These are phyloP conservation scores for Ictalurus punctatus DNA, from an alignment of 2,113 vertebrate species.

Conservation along the genomic window DNA sequence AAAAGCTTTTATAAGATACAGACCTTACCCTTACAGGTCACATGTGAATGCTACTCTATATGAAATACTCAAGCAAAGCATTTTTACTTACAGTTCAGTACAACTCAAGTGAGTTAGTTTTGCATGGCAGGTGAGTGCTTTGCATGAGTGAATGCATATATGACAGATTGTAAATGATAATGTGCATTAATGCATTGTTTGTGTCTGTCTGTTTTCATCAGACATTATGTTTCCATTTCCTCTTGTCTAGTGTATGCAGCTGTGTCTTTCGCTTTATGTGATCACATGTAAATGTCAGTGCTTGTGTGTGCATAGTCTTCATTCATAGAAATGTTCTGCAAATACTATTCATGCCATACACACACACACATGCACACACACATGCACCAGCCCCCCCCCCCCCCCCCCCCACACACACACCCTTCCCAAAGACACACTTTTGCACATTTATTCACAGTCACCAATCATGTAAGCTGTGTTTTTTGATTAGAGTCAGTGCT, in stretches of 20 bases:
- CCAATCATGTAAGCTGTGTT: slow-evolving; percentile 1
- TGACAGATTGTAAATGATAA: slow-evolving; percentile 16
- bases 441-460: slow-evolving; percentile 18
- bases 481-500: slow-evolving; percentile 44
- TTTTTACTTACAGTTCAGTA: background rate
- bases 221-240: background rate
- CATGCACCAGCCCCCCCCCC: background rate
- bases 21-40: slow-evolving; percentile 3
- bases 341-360: background rate
- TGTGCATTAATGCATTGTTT: slow-evolving; percentile 4
- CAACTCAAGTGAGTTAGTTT: slow-evolving; percentile 7
- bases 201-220: slow-evolving; percentile 14
- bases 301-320: slow-evolving; percentile 8
- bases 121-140: slow-evolving; percentile 12
- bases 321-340: slow-evolving; percentile 8
- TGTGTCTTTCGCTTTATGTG: slow-evolving; percentile 15
- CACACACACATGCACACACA: background rate
- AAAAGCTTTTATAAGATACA: background rate
- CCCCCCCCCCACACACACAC: background rate
- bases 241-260: slow-evolving; percentile 13
- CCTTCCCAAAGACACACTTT: background rate
- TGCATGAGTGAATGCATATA: slow-evolving; percentile 16
- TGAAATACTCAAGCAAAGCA: slow-evolving; percentile 2
- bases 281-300: slow-evolving; percentile 25
- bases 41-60: slow-evolving; percentile 14